Evolutionary conservation across 2,113 vertebrate genomes (phyloP).

Genomic region (Coturnix japonica): DNA sequence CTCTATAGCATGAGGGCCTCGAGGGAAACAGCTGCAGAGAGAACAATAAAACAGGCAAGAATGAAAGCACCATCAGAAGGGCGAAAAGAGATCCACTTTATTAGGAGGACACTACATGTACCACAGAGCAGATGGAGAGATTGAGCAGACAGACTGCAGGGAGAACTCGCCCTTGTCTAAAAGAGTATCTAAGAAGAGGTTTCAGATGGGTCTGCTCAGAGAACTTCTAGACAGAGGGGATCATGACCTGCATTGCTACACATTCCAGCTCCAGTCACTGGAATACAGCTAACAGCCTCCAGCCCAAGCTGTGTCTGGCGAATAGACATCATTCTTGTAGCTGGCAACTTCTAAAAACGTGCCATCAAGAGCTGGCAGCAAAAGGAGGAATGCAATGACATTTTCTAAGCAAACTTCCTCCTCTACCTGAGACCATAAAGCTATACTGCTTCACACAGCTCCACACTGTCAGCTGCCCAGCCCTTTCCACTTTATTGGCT

Average conservation of each 20-base stretch:
- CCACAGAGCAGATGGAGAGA: not conserved
- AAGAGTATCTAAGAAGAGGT: not conserved
- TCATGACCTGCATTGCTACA: not conserved
- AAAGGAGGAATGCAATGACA: not conserved
- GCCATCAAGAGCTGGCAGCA: not conserved
- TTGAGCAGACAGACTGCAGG: not conserved
- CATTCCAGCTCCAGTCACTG: not conserved
- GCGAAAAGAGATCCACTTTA: not conserved
- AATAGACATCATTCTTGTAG: not conserved
- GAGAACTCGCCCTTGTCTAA: not conserved
- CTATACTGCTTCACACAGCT: not conserved
- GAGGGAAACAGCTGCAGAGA: not conserved
- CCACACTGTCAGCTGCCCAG: not conserved
- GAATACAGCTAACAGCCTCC: conserved; percentile 14
- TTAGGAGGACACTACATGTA: not conserved
- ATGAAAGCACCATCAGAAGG: not conserved
- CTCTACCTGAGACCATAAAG: not conserved
- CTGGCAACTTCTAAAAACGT: not conserved
- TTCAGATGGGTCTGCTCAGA: not conserved
- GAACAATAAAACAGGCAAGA: not conserved
- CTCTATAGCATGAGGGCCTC: rapidly evolving
- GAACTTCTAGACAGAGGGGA: not conserved
- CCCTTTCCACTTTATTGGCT: conserved; percentile 51
- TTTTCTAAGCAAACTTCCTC: conserved; percentile 7
- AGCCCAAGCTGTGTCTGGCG: not conserved